phyloP scores from a whole-genome alignment of 2,113 vertebrate genomes.

The Cettia cetti region DNA sequence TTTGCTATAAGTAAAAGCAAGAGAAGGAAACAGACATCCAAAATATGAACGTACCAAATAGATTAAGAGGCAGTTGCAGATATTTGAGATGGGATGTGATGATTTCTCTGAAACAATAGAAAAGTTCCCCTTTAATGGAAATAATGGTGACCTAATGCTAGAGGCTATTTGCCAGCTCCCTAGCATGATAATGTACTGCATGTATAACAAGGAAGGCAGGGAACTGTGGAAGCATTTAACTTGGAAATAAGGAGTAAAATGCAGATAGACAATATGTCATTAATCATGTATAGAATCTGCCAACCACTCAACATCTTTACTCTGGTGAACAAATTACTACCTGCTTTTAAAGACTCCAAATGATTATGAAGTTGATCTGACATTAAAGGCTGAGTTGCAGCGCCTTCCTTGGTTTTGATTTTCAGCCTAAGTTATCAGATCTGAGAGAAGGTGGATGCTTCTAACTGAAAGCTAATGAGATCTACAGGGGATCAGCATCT shows the following conservation, averaged over 20 bases:
- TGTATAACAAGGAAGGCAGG: background rate
- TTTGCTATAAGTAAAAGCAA: background rate
- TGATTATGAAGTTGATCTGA: background rate
- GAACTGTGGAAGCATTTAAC: background rate
- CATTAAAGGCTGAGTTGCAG: background rate
- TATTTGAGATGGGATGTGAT: background rate
- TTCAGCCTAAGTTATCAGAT: background rate
- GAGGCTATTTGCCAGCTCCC: background rate
- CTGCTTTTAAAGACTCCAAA: background rate
- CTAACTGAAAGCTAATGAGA: slow-evolving; percentile 13
- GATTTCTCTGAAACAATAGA: background rate
- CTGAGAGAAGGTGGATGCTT: background rate
- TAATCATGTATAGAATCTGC: background rate
- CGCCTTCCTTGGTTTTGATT: background rate
- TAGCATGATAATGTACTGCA: background rate
- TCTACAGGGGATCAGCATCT: background rate
- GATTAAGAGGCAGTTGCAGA: background rate
- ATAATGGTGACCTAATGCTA: background rate
- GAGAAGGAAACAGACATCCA: background rate
- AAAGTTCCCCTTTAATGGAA: background rate
- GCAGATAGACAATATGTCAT: background rate
- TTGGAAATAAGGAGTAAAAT: background rate
- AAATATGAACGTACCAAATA: background rate
- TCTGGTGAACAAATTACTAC: background rate
- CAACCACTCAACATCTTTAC: background rate